phyloP scores from a whole-genome alignment of 2,113 vertebrate genomes.

The Shinisaurus crocodilurus region DNA sequence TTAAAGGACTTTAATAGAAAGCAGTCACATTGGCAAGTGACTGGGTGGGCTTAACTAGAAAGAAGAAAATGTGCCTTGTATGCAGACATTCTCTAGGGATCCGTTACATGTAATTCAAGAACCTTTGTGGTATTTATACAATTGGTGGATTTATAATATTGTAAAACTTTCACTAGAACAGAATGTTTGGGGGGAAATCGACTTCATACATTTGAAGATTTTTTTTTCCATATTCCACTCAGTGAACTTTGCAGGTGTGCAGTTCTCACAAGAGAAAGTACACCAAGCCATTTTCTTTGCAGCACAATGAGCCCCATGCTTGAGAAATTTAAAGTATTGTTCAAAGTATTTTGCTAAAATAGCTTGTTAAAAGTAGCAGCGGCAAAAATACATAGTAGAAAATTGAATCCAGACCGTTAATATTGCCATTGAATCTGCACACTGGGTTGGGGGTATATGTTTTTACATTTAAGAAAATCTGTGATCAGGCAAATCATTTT shows the following conservation, averaged over 20 bases:
- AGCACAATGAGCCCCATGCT: accelerated
- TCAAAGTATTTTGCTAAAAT: too few species aligned
- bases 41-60: neutral
- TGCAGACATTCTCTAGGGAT: neutral
- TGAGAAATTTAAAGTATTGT: neutral
- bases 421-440: accelerated
- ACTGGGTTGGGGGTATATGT: neutral
- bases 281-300: accelerated
- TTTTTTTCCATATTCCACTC: neutral
- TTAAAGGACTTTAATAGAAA: accelerated
- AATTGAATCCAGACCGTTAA: neutral
- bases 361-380: accelerated
- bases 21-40: neutral
- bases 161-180: conserved; percentile 6
- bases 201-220: neutral
- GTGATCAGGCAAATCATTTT: accelerated
- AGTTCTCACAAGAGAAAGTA: neutral
- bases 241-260: accelerated
- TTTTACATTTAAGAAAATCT: neutral
- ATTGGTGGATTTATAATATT: conserved; percentile 8
- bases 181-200: neutral
- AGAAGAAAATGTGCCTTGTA: neutral
- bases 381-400: neutral
- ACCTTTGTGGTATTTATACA: neutral
- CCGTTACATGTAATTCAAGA: neutral